Conservation (phyloP, 2,888 invertebrate species). For the Acronicta aceris region DNA sequence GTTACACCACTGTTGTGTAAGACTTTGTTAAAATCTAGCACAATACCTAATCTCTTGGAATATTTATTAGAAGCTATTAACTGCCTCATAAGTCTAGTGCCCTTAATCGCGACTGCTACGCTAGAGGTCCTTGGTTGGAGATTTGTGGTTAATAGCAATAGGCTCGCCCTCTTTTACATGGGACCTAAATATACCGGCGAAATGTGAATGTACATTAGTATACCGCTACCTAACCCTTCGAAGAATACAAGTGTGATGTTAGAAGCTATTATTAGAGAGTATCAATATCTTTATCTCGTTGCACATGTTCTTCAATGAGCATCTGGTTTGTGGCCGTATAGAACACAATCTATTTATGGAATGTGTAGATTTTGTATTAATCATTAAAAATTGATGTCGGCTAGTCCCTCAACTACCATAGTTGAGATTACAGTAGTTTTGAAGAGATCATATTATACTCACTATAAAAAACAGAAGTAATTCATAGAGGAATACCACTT, state of each 20-base stretch:
- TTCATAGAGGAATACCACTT: no score
- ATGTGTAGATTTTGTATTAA: constrained; percentile 6
- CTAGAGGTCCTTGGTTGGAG: no score
- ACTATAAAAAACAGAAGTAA: no score
- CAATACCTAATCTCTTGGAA: constrained; percentile 1
- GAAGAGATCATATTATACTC: not conserved
- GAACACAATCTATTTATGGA: constrained; percentile 16
- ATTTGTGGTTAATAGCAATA: no score
- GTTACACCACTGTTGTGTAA: constrained; percentile 7
- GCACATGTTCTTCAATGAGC: constrained; percentile 2
- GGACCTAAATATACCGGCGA: no score
- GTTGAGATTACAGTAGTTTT: not conserved
- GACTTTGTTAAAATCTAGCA: constrained; percentile 8
- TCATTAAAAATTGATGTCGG: not conserved
- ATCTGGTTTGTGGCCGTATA: constrained; percentile 3
- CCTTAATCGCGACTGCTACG: no score
- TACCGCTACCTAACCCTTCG: no score
- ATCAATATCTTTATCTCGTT: constrained; percentile 1
- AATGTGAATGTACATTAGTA: no score
- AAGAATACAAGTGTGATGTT: no score
- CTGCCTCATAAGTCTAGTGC: not conserved
- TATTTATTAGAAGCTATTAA: constrained; percentile 4
- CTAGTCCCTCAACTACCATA: not conserved
- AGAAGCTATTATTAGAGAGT: not conserved
- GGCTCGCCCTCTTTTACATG: no score